phyloP scores from a whole-genome alignment of 2,797 vertebrate species.

The Mormyrus hasselquistii region DNA sequence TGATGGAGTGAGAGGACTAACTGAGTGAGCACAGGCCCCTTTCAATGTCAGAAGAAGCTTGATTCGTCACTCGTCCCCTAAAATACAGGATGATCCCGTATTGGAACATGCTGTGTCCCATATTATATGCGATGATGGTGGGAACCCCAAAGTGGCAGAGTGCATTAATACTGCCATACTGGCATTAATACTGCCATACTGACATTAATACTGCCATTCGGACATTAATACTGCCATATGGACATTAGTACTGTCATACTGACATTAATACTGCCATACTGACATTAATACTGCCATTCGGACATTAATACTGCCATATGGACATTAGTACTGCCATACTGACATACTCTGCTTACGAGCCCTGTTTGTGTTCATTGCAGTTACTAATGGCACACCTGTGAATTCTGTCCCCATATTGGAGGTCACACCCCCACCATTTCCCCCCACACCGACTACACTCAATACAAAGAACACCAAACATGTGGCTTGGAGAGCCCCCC shows the following conservation, averaged over 20 bases:
- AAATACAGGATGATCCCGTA: not conserved
- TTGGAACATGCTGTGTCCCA: not conserved
- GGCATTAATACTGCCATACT: conserved; percentile 58
- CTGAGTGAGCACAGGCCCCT: conserved; percentile 68
- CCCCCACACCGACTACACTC: not conserved
- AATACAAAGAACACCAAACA: not conserved
- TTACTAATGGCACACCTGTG: conserved; percentile 68
- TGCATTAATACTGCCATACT: conserved; percentile 83
- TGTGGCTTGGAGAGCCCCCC: not conserved
- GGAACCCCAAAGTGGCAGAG: conserved; percentile 48
- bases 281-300: conserved; percentile 72
- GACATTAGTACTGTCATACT: too few species aligned
- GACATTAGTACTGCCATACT: conserved; percentile 58
- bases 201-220: too few species aligned
- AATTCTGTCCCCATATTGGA: conserved; percentile 63
- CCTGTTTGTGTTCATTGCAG: conserved; percentile 82
- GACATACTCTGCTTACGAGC: conserved; percentile 70
- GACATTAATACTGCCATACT: too few species aligned
- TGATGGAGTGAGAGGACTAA: conserved; percentile 64
- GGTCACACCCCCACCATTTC: conserved; percentile 44
- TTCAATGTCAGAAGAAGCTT: conserved; percentile 64
- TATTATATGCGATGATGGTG: not conserved
- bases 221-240: too few species aligned
- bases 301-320: conserved; percentile 80
- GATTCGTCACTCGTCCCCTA: not conserved